A percentile compares a stretch with the other conserved stretches of the same genome.
These are phyloP conservation scores for Lepetodrilus schrolli DNA, from an alignment of 2,888 invertebrate genomes.

Conservation along the genomic window DNA sequence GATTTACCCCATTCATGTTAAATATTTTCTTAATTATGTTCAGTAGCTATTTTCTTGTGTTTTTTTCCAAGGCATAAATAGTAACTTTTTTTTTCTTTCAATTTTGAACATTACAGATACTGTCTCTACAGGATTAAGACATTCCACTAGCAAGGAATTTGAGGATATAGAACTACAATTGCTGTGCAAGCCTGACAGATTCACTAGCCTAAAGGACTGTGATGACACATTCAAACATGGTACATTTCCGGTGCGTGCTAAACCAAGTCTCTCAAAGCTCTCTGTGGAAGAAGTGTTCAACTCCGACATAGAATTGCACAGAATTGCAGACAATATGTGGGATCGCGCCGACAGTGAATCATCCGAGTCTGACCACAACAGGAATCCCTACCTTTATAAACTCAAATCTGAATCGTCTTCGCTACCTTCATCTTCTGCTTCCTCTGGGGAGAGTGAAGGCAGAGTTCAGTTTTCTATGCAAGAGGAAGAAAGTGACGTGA, in stretches of 20 bases:
- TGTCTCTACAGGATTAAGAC: too few relatives aligned
- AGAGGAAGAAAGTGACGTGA: slow-evolving; percentile 28
- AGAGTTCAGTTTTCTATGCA: background rate
- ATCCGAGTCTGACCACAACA: slow-evolving; percentile 19
- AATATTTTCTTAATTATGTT: too few relatives aligned
- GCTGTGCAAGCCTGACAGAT: slow-evolving; percentile 54
- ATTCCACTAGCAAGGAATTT: slow-evolving; percentile 56
- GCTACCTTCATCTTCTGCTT: slow-evolving; percentile 25
- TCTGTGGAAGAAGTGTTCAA: slow-evolving; percentile 29
- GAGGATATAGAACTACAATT: slow-evolving; percentile 59
- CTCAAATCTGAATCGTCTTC: slow-evolving; percentile 4
- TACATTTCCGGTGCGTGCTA: slow-evolving; percentile 59
- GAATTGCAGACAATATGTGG: slow-evolving; percentile 28
- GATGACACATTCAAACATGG: slow-evolving; percentile 53
- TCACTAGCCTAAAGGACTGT: slow-evolving; percentile 56
- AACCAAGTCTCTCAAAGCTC: slow-evolving; percentile 42
- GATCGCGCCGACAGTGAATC: slow-evolving; percentile 28
- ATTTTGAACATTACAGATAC: too few relatives aligned
- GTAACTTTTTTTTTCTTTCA: too few relatives aligned
- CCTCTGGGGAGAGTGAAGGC: slow-evolving; percentile 35
- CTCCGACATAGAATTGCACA: slow-evolving; percentile 35
- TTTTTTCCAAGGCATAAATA: too few relatives aligned
- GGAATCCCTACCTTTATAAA: background rate
- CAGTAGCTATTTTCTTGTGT: too few relatives aligned
- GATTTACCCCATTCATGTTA: too few relatives aligned